These are phyloP conservation scores for Prosopocoilus inquinatus DNA, from an alignment of 2,888 invertebrate species.

Conservation along the genomic window DNA sequence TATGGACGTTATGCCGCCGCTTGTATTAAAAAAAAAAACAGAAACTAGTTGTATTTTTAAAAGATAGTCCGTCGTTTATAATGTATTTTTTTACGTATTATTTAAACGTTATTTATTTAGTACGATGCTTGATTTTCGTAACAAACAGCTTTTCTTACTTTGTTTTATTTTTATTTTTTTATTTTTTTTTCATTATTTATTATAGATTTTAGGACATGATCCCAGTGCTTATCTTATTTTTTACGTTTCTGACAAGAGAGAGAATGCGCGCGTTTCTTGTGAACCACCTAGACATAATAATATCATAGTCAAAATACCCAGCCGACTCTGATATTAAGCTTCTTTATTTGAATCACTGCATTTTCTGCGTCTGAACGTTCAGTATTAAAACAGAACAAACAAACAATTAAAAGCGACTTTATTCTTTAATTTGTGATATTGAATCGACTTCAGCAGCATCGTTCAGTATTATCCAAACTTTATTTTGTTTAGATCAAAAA, in stretches of 20 bases:
- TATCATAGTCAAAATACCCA: neutral
- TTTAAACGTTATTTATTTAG: slow-evolving; percentile 25
- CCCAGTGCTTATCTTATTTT: slow-evolving; percentile 17
- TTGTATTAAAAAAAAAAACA: slow-evolving; percentile 20
- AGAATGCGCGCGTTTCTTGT: slow-evolving; percentile 8
- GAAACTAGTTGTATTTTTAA: slow-evolving; percentile 22
- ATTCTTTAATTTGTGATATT: no score
- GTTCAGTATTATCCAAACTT: no score
- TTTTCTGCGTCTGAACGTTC: no score
- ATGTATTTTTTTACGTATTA: slow-evolving; percentile 24
- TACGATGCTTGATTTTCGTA: slow-evolving; percentile 19
- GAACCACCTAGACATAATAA: slow-evolving; percentile 5
- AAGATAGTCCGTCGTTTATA: slow-evolving; percentile 18
- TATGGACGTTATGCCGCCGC: slow-evolving; percentile 22
- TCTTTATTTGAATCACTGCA: no score
- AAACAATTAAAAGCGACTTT: no score
- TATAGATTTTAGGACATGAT: slow-evolving; percentile 14
- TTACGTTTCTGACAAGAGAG: slow-evolving; percentile 8
- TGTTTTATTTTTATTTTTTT: slow-evolving; percentile 1
- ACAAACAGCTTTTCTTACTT: slow-evolving; percentile 15
- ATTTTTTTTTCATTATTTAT: slow-evolving; percentile 14
- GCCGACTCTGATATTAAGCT: no score
- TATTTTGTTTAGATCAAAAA: no score
- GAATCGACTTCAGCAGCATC: no score
- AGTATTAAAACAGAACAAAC: no score